These are phyloP conservation scores for Botia kubotai DNA, from an alignment of 2,797 vertebrate species.

Conservation along the genomic window DNA sequence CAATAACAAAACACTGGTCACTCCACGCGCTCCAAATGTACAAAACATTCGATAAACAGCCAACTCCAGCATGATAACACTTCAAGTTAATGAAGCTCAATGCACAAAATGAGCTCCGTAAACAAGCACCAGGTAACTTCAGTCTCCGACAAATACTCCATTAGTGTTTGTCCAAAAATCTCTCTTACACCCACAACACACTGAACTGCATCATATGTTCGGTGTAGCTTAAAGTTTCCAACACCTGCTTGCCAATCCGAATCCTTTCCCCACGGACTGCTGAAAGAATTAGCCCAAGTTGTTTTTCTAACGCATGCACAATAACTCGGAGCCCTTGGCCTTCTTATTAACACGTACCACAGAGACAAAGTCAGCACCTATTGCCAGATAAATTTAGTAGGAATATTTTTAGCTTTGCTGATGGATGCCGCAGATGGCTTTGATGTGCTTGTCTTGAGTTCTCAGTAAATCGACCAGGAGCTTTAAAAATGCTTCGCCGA, in stretches of 20 bases:
- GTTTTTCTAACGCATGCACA: slow-evolving; percentile 1
- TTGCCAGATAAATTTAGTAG: slow-evolving; percentile 34
- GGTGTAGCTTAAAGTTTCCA: background rate
- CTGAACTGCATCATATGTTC: background rate
- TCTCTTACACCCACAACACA: background rate
- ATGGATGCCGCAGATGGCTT: slow-evolving; percentile 11
- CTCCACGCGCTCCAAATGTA: slow-evolving; percentile 1
- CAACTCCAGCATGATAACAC: background rate
- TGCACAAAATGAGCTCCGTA: background rate
- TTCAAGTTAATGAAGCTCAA: slow-evolving; percentile 15
- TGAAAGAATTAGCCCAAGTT: slow-evolving; percentile 14
- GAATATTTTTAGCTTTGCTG: slow-evolving; percentile 30
- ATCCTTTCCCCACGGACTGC: background rate
- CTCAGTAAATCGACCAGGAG: background rate
- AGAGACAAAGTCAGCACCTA: slow-evolving; percentile 26
- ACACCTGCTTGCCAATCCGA: background rate
- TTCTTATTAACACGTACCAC: slow-evolving; percentile 29
- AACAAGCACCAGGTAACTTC: background rate
- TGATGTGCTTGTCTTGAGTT: background rate
- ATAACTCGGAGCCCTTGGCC: slow-evolving; percentile 42
- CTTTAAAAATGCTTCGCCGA: background rate
- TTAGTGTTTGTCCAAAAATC: background rate
- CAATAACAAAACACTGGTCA: background rate
- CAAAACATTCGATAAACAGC: background rate
- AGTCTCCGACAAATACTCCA: background rate